phyloP scores from a whole-genome alignment of 2,888 invertebrate species.

The Phlogophora meticulosa region DNA sequence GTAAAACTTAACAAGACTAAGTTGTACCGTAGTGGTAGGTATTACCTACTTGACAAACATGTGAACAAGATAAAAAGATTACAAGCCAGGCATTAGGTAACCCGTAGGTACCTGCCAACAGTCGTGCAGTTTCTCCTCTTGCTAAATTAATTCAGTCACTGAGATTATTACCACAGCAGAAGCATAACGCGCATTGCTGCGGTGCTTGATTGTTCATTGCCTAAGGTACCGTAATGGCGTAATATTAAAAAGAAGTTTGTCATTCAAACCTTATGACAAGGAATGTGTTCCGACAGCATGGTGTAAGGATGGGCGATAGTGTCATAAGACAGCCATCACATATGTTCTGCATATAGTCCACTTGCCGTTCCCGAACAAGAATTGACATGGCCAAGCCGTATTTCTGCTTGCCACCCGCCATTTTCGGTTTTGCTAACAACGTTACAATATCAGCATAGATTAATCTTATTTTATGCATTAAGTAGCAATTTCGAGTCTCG shows the following conservation, averaged over 20 bases:
- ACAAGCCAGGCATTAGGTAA: no score
- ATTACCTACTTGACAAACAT: no score
- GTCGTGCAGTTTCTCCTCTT: background rate
- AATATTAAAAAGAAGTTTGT: background rate
- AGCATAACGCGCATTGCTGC: no score
- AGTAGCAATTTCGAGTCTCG: background rate
- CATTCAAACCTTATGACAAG: slow-evolving; percentile 79
- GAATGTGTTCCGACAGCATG: slow-evolving; percentile 89
- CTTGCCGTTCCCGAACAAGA: slow-evolving; percentile 83
- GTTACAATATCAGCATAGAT: background rate
- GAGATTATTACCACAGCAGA: background rate
- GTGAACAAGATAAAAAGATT: no score
- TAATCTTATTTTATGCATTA: background rate
- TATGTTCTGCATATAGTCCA: slow-evolving; percentile 86
- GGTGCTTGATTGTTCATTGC: no score
- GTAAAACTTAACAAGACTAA: no score
- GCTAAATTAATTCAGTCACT: background rate
- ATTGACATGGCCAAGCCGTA: slow-evolving; percentile 87
- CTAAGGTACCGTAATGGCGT: background rate
- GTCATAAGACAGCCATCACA: slow-evolving; percentile 86
- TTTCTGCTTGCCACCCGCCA: slow-evolving; percentile 71
- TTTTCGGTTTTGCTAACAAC: slow-evolving; percentile 68
- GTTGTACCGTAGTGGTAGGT: no score
- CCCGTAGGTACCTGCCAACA: background rate
- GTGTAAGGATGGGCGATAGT: slow-evolving; percentile 86